Conservation (phyloP, 2,113 vertebrate genomes). For the Cavia porcellus region DNA sequence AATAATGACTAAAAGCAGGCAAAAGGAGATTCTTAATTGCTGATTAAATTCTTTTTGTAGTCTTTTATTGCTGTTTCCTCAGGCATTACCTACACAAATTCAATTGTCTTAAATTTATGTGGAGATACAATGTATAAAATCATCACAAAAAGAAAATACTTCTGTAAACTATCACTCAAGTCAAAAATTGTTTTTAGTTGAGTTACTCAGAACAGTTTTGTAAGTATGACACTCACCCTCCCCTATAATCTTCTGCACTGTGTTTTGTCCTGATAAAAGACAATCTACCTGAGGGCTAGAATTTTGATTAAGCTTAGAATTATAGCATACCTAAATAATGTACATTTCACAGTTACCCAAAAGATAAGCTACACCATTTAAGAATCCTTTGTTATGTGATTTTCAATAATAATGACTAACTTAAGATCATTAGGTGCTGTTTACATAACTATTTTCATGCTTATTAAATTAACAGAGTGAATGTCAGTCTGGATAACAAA, state of each 20-base stretch:
- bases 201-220: background rate
- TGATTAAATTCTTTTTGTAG: slow-evolving; percentile 85
- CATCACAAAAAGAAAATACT: slow-evolving; percentile 71
- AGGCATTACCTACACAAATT: slow-evolving; percentile 84
- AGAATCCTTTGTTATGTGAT: slow-evolving; percentile 54
- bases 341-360: background rate
- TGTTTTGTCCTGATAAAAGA: slow-evolving; percentile 67
- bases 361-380: slow-evolving; percentile 45
- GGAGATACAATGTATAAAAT: slow-evolving; percentile 82
- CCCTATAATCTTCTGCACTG: background rate
- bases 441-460: slow-evolving; percentile 27
- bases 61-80: slow-evolving; percentile 84
- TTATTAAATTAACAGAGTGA: slow-evolving; percentile 32
- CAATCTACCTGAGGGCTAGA: slow-evolving; percentile 64
- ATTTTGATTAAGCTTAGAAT: slow-evolving; percentile 79
- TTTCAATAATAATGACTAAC: slow-evolving; percentile 47
- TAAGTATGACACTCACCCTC: background rate
- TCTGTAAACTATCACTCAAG: slow-evolving; percentile 63
- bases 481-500: background rate
- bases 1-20: slow-evolving; percentile 86
- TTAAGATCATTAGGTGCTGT: slow-evolving; percentile 16
- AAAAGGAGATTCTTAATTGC: slow-evolving; percentile 86
- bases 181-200: background rate
- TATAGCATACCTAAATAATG: background rate
- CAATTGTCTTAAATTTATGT: slow-evolving; percentile 72